These are phyloP conservation scores for Catocala fraxini DNA, from an alignment of 2,888 invertebrate species.

Conservation along the genomic window DNA sequence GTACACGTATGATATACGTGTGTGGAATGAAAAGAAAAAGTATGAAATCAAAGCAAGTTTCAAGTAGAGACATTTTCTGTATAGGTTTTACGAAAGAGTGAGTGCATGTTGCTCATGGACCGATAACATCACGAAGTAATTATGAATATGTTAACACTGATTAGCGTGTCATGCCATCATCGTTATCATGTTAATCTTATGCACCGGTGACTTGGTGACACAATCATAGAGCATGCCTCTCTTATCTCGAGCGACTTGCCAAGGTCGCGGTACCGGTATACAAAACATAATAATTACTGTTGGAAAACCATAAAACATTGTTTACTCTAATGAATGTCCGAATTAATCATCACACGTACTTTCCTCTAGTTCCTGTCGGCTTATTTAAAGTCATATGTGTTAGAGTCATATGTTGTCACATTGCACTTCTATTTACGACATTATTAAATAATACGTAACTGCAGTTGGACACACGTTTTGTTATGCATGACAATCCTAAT, in stretches of 20 bases:
- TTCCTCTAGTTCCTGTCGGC: conserved; percentile 3
- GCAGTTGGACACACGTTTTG: too few species aligned
- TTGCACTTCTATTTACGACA: too few species aligned
- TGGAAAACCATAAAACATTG: conserved; percentile 2
- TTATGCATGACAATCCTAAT: too few species aligned
- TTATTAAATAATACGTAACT: too few species aligned
- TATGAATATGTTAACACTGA: conserved; percentile 44
- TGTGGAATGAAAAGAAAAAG: too few species aligned
- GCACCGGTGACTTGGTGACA: conserved; percentile 63
- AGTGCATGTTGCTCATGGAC: too few species aligned
- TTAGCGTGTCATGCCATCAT: conserved; percentile 51
- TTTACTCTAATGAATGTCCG: conserved; percentile 7
- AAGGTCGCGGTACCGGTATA: conserved; percentile 59
- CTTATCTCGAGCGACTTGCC: conserved; percentile 65
- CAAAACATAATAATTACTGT: conserved; percentile 27
- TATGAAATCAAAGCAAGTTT: too few species aligned
- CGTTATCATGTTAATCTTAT: conserved; percentile 71
- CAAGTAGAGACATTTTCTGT: too few species aligned
- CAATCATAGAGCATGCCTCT: conserved; percentile 57
- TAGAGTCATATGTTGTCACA: too few species aligned
- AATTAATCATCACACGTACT: conserved; percentile 31
- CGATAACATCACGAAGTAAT: conserved; percentile 35
- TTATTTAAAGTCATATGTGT: too few species aligned
- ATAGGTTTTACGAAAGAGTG: too few species aligned
- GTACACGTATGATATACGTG: too few species aligned